A percentile compares a stretch with the other conserved stretches of the same genome.
phyloP scores from a whole-genome alignment of 2,113 vertebrate genomes.

The Pseudorectes ferrugineus region DNA sequence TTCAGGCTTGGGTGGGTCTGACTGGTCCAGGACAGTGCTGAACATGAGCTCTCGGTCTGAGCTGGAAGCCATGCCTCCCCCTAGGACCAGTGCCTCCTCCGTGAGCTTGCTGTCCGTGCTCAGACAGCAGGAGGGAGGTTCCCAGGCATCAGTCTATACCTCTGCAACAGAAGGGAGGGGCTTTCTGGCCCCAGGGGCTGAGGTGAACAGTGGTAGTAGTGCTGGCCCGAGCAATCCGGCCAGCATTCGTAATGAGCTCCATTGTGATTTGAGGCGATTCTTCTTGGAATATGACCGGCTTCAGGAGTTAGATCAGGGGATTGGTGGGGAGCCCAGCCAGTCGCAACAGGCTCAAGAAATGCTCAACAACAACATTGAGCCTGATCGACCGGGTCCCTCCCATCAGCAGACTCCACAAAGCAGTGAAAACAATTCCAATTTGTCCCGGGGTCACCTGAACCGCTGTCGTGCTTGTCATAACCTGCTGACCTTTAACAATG shows the following conservation, averaged over 20 bases:
- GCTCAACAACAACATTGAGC: conserved; percentile 93
- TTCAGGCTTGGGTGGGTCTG: conserved; percentile 75
- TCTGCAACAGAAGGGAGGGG: conserved; percentile 93
- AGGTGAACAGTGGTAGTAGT: conserved; percentile 70
- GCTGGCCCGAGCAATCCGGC: conserved; percentile 84
- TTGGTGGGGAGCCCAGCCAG: conserved; percentile 73
- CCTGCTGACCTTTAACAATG: conserved; percentile 96
- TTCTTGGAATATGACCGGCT: conserved; percentile 96
- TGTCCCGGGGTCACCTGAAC: conserved; percentile 89
- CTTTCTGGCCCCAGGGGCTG: conserved; percentile 76
- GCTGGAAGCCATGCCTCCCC: conserved; percentile 84
- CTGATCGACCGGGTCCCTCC: conserved; percentile 87
- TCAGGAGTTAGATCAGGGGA: conserved; percentile 89
- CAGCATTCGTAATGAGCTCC: conserved; percentile 91
- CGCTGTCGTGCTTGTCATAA: conserved; percentile 98
- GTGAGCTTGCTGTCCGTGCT: conserved; percentile 91
- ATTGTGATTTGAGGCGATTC: conserved; percentile 96
- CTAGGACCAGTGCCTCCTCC: conserved; percentile 93
- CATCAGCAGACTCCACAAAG: conserved; percentile 79
- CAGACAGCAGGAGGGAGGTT: conserved; percentile 89
- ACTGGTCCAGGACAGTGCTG: conserved; percentile 90
- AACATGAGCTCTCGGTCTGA: conserved; percentile 78
- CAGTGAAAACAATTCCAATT: conserved; percentile 81
- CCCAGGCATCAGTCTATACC: conserved; percentile 93
- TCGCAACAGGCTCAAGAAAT: conserved; percentile 89